phyloP scores from a whole-genome alignment of 1,140 invertebrate species.

The Diorhabda carinulata region DNA sequence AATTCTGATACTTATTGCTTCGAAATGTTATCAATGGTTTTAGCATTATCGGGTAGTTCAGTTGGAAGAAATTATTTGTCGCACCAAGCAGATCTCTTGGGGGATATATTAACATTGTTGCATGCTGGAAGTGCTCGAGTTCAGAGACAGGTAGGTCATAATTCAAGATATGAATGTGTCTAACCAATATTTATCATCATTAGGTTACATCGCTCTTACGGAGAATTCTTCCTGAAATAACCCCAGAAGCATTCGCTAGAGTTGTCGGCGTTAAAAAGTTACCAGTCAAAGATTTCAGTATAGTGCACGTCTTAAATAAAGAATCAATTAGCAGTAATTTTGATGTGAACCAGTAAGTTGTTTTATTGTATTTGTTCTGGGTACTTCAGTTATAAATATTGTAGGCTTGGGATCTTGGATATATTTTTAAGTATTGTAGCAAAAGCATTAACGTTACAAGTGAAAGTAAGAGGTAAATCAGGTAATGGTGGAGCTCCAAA shows the following conservation, averaged over 20 bases:
- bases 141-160: constrained; percentile 72
- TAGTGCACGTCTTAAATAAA: constrained; percentile 54
- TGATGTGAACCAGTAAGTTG: constrained; percentile 56
- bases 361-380: neutral
- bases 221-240: constrained; percentile 80
- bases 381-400: constrained; percentile 10
- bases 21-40: constrained; percentile 92
- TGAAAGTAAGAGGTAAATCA: constrained; percentile 69
- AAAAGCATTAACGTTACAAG: constrained; percentile 81
- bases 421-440: constrained; percentile 84
- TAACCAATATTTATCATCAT: too few relatives aligned
- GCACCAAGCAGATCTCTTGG: constrained; percentile 78
- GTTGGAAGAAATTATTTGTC: constrained; percentile 88
- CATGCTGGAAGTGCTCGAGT: constrained; percentile 93
- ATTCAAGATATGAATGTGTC: neutral
- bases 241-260: constrained; percentile 61
- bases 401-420: constrained; percentile 68
- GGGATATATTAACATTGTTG: constrained; percentile 80
- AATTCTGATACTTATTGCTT: constrained; percentile 90
- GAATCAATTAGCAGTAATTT: constrained; percentile 54
- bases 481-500: constrained; percentile 55
- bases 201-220: constrained; percentile 72
- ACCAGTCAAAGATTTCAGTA: constrained; percentile 76
- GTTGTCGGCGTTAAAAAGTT: constrained; percentile 65
- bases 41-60: constrained; percentile 88